Evolutionary conservation across 2,113 vertebrate genomes (phyloP).

Genomic region (Progne subis): DNA sequence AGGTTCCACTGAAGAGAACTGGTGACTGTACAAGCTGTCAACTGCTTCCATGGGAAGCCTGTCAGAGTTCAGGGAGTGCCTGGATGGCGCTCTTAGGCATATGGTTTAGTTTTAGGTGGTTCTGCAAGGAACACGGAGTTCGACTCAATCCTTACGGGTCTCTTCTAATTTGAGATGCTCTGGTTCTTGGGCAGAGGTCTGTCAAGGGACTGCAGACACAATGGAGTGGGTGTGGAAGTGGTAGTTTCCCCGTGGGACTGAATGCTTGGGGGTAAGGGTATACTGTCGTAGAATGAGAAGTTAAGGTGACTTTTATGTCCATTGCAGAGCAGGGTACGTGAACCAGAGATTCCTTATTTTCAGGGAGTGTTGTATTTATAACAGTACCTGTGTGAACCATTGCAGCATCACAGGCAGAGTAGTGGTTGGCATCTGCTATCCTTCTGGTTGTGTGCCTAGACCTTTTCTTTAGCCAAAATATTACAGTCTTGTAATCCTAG

Average conservation of each 20-base stretch:
- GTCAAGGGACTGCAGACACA: not conserved
- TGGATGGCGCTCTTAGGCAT: not conserved
- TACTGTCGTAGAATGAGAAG: accelerated
- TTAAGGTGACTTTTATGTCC: not conserved
- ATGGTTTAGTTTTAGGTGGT: not conserved
- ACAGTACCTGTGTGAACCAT: not conserved
- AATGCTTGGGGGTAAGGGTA: not conserved
- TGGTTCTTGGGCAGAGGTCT: not conserved
- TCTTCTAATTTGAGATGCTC: not conserved
- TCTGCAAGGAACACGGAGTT: not conserved
- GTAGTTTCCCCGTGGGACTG: not conserved
- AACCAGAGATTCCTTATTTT: not conserved
- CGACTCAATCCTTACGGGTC: not conserved
- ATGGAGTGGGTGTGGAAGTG: not conserved
- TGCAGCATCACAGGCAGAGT: not conserved
- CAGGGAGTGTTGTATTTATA: not conserved
- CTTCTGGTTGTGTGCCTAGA: not conserved
- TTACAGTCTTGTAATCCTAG: not conserved
- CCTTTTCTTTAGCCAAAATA: not conserved
- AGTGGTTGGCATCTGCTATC: not conserved
- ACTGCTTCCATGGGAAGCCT: not conserved
- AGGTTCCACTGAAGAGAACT: not conserved
- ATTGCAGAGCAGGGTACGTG: not conserved
- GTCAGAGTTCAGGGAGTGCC: not conserved
- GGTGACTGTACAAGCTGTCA: not conserved